These are phyloP conservation scores for Paramuricea clavata DNA, from an alignment of 92 coral and sea anemone species.

Conservation along the genomic window DNA sequence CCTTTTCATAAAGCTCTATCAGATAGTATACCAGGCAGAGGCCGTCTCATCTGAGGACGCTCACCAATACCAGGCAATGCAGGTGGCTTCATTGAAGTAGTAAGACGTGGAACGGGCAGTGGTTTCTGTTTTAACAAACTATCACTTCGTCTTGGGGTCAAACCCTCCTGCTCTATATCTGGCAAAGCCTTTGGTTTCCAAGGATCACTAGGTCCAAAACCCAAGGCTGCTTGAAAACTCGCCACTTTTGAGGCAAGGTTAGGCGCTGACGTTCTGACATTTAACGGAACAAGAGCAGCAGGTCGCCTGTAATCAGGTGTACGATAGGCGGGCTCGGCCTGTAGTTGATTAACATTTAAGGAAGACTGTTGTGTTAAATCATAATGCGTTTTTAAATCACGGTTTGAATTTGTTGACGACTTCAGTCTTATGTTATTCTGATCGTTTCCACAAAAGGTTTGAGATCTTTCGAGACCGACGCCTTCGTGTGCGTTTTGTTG, in stretches of 20 bases:
- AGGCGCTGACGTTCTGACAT: not conserved
- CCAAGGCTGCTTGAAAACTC: slow-evolving; percentile 10
- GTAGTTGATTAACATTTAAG: not conserved
- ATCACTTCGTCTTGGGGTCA: not conserved
- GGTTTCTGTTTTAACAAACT: not conserved
- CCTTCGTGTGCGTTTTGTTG: not conserved
- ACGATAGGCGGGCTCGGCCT: not conserved
- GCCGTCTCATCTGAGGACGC: not conserved
- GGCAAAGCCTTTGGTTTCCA: slow-evolving; percentile 25
- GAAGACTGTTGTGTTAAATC: not conserved
- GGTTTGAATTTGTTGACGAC: not conserved
- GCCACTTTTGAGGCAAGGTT: slow-evolving; percentile 22
- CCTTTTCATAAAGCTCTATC: not conserved
- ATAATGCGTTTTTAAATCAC: not conserved
- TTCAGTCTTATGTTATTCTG: not conserved
- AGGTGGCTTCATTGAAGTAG: slow-evolving; percentile 3
- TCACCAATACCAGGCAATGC: slow-evolving; percentile 29
- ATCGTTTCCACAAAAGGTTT: not conserved
- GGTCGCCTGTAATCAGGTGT: not conserved
- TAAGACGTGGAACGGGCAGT: not conserved
- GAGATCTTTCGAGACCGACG: not conserved
- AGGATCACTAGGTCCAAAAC: not conserved
- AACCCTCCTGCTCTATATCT: not conserved
- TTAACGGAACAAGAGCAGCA: not conserved
- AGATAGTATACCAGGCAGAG: not conserved